Base-by-base conservation (phyloP, 2,113 vertebrate species). In the Pseudorhombus dupliciocellatus region DNA sequence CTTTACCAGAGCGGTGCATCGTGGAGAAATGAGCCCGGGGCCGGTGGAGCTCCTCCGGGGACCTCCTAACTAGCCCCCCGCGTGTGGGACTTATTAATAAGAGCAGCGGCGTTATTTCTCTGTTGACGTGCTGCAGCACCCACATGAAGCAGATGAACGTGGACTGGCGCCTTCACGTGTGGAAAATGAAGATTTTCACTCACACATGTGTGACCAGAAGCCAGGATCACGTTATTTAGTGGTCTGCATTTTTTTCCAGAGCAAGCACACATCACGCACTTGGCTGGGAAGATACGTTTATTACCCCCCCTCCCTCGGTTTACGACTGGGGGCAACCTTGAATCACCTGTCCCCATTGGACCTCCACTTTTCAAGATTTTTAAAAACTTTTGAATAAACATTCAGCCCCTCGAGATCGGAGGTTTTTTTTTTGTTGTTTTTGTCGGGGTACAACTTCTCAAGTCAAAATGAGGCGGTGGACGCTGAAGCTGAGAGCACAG, bases 151-250 rank as follows among this genome's bases (percentile, higher is more conserved):
- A 77, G 70, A 92, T 91, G 89, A 88, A 90, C 84, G 87, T 64
- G 77, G 85, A 90, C 81, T 85, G 84, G 80, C 80, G 80, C 64
- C 75, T 90, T 70, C 81, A 79, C 71, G 69, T 79, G 62, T 90
- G 89, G 85, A 92, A 90, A 84, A 93, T 91, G 91, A 93, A 85
- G 75, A 64, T 85, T 80, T 88, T 84, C 22, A 83, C 84, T 71
- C 86, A 73, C 69, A 84, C 87, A 51, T 87, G 84, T 89, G 84
- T 86, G 20, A 34, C 82, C 83, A 89, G 87, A 86, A 87, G 59
- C 75, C 86, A 90, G 74, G 88, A 91, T 87, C 90, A 88, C 86
- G 78, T 90, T 68, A 90, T 93, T 90, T 93, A 93, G 87, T 84
- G 78, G 65, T 77, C 46, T 81, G 65, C 25, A 9, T 79, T 71